Base-by-base conservation (phyloP, 2,113 vertebrate genomes). In the Apteryx mantelli region DNA sequence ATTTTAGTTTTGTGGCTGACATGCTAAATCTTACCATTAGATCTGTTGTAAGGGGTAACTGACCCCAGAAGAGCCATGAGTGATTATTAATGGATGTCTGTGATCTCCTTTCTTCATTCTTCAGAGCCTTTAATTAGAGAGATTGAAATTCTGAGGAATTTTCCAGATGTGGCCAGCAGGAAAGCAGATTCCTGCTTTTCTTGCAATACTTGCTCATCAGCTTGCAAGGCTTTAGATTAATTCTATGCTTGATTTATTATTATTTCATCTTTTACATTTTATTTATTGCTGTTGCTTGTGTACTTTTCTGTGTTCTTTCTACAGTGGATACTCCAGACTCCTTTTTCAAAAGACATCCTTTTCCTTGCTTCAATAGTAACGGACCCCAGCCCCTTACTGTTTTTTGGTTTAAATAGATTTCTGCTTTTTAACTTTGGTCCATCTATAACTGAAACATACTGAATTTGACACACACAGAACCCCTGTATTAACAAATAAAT, bases 141-240 rank as follows among this genome's bases (percentile, higher is more conserved):
- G 58, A 30, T 0, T 48, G 68, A 91, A 89, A 81, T 66, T 83
- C 3, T 10, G 38, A 96, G 61, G 60, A 73, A 84, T 93, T 91
- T 92, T 93, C 70, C 92, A 97, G 73, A 84, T 88, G 83, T 83
- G 38, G 38, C 48, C 28, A 66, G 36, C 53, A 78, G 44, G 58
- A 78, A 78, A 63, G 58, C 68, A 74, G 50, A 15, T 28, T 55
- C 25, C 61, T 66, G 63, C 36, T 80, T 53, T 34, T 36, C 48
- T 53, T 89, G 55, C 32, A 82, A 56, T 78, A 84, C 3, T 61
- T 82, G 52, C 32, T 55, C 52, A 89, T 91, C 30, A n/a, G 48
- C 28, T 91, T 76, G 42, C 34, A 80, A 85, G 9, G 26, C 73
- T 87, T 70, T 82, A 53, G 58, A 80, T 84, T n/a, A 74, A 38